Evolutionary conservation across 2,888 invertebrate species (phyloP), one percentile per base, ranked within the genome.

Genomic region (Lepidocyrtoides sp.): DNA sequence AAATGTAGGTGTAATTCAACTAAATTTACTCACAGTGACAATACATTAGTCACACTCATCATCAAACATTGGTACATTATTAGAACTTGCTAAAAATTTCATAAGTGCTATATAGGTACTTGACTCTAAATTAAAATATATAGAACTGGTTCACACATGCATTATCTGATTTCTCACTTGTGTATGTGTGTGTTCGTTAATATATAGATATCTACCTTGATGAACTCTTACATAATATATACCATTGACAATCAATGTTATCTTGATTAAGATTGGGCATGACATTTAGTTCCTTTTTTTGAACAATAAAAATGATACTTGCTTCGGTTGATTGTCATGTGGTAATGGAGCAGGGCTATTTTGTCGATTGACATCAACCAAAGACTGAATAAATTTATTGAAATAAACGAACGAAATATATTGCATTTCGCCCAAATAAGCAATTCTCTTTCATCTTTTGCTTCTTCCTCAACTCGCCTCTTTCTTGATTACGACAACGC

Each of bases 271-370:
- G 29, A 5, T 57, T 14, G 14, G 10, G 26, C 29, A 3, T 66
- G n/a, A 32, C 57, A 41, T 41, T 75, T 60, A 10, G 8, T 75
- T 86, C 77, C 63, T 17, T 48, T 44, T 75, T 48, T 26, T 26
- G 10, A 14, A 14, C 77, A 77, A 77, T 60, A 77, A 77, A 86
- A 72, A 86, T 17, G 36, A 0, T 69, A 8, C 17, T 77, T 75
- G 26, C 77, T 77, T 86, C 75, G 41, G 77, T 60, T 86, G 86
- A 86, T 86, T 86, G 86, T 75, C 86, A 44, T 54, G 29, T 26
- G 17, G 60, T 54, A 77, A 86, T 23, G 41, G 63, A 66, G 66
- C 32, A 85, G 14, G 69, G 41, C 20, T 48, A 69, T 69, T 72
- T 44, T 72, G 17, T 23, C 44, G 14, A 72, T 44, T 72, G 72